A percentile compares a stretch with the other conserved stretches of the same genome.
Conservation (phyloP, 2,113 vertebrate species). For the Chrysemys picta region DNA sequence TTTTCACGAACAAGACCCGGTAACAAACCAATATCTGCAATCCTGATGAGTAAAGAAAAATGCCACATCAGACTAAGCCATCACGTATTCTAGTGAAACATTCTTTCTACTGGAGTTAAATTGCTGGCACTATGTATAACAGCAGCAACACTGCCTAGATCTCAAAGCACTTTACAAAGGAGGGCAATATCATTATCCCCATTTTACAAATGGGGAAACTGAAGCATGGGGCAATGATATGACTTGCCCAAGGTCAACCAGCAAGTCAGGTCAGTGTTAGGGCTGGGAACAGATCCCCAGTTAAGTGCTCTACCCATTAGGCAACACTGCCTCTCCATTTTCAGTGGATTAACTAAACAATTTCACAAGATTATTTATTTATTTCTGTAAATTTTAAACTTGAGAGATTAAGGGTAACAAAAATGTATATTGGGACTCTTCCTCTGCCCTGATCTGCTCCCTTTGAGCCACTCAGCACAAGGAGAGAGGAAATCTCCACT, state of each 20-base stretch:
- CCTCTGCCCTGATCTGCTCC: background rate
- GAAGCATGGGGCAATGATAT: background rate
- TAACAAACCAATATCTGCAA: constrained; percentile 60
- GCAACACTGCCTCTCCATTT: background rate
- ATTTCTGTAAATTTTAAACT: background rate
- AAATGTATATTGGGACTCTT: background rate
- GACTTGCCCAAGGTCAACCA: background rate
- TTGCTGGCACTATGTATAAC: constrained; percentile 10
- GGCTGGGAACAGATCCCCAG: background rate
- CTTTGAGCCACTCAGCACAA: background rate
- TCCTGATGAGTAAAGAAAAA: constrained; percentile 62
- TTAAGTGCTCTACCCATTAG: background rate
- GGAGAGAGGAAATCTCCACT: background rate
- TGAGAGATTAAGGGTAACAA: background rate
- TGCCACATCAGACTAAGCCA: constrained; percentile 62
- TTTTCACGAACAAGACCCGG: constrained; percentile 51
- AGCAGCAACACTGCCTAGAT: background rate
- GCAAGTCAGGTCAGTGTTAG: background rate
- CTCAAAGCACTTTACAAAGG: constrained; percentile 19
- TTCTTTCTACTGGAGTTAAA: constrained; percentile 29
- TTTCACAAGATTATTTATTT: background rate
- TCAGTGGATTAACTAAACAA: background rate
- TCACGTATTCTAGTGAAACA: background rate
- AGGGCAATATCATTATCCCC: background rate
- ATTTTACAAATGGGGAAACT: background rate